These are phyloP conservation scores for Falco columbarius DNA, from an alignment of 2,797 vertebrate species.

Conservation along the genomic window DNA sequence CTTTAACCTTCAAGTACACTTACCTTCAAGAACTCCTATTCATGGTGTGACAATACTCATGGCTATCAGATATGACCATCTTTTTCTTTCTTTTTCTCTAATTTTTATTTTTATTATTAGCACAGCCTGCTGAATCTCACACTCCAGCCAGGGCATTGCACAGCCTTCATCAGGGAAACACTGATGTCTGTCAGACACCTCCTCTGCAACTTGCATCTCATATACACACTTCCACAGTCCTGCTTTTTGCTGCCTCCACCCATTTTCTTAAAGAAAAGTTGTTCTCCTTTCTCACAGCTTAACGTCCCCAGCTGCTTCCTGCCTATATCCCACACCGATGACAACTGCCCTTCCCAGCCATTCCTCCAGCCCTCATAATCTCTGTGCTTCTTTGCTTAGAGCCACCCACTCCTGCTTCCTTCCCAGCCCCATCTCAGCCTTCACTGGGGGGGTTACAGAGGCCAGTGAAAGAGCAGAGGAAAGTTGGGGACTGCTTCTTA, in stretches of 20 bases:
- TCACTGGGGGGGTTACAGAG: not conserved
- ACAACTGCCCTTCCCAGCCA: not conserved
- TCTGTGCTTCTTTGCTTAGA: not conserved
- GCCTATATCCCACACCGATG: not conserved
- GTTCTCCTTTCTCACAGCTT: not conserved
- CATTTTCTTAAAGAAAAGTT: not conserved
- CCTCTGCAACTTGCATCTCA: rapidly evolving
- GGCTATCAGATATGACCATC: not conserved
- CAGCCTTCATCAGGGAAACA: not conserved
- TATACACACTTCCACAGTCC: not conserved
- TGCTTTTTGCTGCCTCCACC: not conserved
- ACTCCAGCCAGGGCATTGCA: not conserved
- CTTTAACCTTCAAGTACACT: not conserved
- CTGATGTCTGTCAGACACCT: not conserved
- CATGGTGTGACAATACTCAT: not conserved
- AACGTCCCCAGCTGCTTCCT: not conserved
- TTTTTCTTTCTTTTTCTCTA: not conserved
- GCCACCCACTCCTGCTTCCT: not conserved
- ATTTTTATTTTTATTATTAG: not conserved
- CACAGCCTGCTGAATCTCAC: not conserved
- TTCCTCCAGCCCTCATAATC: not conserved
- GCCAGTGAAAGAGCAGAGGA: not conserved
- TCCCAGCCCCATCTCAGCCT: not conserved
- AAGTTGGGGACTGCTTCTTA: not conserved
- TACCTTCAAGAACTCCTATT: not conserved